Evolutionary conservation across 1,140 invertebrate genomes (phyloP), one percentile per base, ranked within the genome.

Genomic region (Pseudomyrmex sp.): DNA sequence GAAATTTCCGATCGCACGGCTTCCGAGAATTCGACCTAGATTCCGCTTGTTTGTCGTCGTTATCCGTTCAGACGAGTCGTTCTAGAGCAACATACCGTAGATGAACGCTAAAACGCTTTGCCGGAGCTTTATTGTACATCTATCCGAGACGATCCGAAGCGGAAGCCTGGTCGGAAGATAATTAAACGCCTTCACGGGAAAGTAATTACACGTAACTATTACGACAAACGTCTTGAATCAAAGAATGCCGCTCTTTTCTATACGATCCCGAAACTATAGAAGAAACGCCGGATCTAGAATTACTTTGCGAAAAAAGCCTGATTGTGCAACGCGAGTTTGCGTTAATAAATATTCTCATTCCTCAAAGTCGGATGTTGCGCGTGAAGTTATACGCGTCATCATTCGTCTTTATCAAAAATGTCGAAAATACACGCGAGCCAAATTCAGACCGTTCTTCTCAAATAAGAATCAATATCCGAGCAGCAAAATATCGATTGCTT

Each of bases 1-100:
- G 70, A 87, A 77, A 77, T 88, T 70, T 87, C 84, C 84, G 72
- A 86, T 84, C 69, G 56, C 56, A 68, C 77, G 70, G 61, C 52
- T 76, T 56, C 59, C 61, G 48, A 62, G 23, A 48, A 44, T 76
- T 54, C n/a, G 76, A 85, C 72, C 86, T 76, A 56, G 44, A 88
- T 88, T 87, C 66, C 83, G 12, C 70, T 74, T 63, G 20, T 63
- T 75, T 63, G 23, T 26, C 44, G 76, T 15, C 62, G 52, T 66
- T 46, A 35, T 52, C 72, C 52, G 44, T 35, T 58, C 15, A n/a
- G 12, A 82, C 52, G 10, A 79, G 54, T 35, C 44, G 66, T 44
- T 52, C 8, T 18, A 23, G 18, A 75, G 63, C 50, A 75, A 75
- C 62, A 63, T 75, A 56, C 8, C 13, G 23, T 46, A 66, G 26